These are phyloP conservation scores for Brachypodius melanocephalos DNA, from an alignment of 2,113 vertebrate species.

Conservation along the genomic window DNA sequence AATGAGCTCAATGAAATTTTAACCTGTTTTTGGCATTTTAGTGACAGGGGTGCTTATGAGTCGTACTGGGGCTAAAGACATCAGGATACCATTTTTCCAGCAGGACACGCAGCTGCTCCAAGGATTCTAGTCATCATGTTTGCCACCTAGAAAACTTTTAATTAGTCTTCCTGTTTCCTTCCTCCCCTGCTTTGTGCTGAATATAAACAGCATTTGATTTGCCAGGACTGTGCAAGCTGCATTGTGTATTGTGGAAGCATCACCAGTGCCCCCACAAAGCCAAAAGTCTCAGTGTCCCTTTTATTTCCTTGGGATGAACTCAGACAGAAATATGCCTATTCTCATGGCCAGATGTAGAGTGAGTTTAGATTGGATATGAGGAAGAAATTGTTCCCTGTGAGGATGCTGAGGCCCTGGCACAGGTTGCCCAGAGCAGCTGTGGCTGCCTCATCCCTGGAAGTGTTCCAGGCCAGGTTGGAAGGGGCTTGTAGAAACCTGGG, in stretches of 20 bases:
- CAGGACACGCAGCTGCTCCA: background rate
- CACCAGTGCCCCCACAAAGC: background rate
- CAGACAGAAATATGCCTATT: background rate
- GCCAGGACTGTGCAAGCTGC: background rate
- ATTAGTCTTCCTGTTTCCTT: slow-evolving; percentile 17
- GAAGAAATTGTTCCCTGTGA: background rate
- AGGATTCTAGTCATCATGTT: background rate
- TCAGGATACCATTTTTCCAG: background rate
- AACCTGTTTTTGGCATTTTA: background rate
- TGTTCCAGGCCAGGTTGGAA: background rate
- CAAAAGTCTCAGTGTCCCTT: background rate
- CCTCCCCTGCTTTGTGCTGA: background rate
- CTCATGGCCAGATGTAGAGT: background rate
- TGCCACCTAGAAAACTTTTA: background rate
- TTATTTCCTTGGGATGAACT: background rate
- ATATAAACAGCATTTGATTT: background rate
- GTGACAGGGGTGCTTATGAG: background rate
- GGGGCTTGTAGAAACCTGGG: background rate
- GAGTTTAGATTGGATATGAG: background rate
- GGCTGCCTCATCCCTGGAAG: background rate
- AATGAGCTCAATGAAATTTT: background rate
- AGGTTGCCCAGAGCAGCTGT: background rate
- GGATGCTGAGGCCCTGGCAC: background rate
- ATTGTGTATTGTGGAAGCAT: background rate
- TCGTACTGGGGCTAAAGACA: background rate